Conservation (phyloP, 2,113 vertebrate species). For the Hoplias malabaricus region DNA sequence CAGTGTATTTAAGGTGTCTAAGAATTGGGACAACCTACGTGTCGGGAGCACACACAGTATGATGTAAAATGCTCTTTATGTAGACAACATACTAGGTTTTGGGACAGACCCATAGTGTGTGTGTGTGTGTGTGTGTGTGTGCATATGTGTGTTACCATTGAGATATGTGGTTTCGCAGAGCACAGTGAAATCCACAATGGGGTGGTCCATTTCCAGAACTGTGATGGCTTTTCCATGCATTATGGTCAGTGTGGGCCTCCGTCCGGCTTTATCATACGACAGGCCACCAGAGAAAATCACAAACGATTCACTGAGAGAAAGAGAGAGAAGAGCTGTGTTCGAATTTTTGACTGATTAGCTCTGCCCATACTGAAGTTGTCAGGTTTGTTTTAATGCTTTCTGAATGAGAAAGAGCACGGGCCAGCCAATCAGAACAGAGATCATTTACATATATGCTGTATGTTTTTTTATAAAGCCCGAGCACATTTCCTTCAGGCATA, state of each 20-base stretch:
- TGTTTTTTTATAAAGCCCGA: too few relatives aligned
- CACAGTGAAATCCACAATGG: constrained; percentile 96
- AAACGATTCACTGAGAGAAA: constrained; percentile 85
- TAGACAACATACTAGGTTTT: background rate
- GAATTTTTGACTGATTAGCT: too few relatives aligned
- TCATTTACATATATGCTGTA: background rate
- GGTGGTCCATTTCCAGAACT: constrained; percentile 97
- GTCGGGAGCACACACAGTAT: too few relatives aligned
- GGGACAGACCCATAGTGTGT: too few relatives aligned
- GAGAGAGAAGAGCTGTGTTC: too few relatives aligned
- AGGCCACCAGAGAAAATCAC: constrained; percentile 95
- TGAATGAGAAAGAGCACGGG: background rate
- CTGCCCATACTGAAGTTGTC: background rate
- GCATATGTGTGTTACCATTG: constrained; percentile 80
- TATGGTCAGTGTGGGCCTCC: constrained; percentile 93
- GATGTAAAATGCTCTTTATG: too few relatives aligned
- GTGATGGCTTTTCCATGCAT: constrained; percentile 99
- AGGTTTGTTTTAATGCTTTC: background rate
- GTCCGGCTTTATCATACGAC: constrained; percentile 92
- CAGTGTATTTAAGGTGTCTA: too few relatives aligned
- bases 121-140: constrained; percentile 22
- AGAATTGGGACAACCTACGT: too few relatives aligned
- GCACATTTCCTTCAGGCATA: too few relatives aligned
- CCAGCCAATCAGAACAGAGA: background rate
- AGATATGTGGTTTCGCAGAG: constrained; percentile 97